Percentiles rank a stretch among this genome's conserved stretches.
phyloP scores from a whole-genome alignment of 2,113 vertebrate genomes.

The Labrus mixtus region DNA sequence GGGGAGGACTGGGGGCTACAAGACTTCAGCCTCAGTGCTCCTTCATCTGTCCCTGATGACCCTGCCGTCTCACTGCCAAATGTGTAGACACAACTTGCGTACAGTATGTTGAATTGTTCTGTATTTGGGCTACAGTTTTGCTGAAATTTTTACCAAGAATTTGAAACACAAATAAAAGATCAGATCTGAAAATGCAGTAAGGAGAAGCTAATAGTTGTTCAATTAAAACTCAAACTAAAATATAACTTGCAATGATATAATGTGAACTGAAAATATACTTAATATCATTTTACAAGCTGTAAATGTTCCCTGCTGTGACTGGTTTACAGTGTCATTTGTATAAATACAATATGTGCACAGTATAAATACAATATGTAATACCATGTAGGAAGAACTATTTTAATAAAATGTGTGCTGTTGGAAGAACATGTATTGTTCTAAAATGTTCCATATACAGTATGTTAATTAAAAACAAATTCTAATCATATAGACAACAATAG shows the following conservation, averaged over 20 bases:
- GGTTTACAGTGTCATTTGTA: background rate
- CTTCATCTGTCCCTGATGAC: constrained; percentile 54
- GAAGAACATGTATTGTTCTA: background rate
- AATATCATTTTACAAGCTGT: background rate
- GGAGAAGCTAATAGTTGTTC: background rate
- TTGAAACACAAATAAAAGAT: background rate
- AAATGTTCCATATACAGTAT: constrained; percentile 1
- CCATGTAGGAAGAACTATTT: background rate
- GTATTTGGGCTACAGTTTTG: too few species aligned
- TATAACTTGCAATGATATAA: background rate
- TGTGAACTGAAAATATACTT: background rate
- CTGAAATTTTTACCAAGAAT: background rate
- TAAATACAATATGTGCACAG: background rate
- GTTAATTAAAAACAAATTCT: background rate
- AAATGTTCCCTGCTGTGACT: background rate
- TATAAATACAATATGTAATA: too few species aligned
- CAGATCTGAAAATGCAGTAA: background rate
- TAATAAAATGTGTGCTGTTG: background rate
- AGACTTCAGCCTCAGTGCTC: constrained; percentile 63
- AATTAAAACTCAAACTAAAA: background rate
- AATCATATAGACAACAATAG: background rate
- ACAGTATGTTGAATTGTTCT: background rate
- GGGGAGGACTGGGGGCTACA: constrained; percentile 66
- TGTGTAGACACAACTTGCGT: constrained; percentile 19
- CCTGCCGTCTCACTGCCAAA: constrained; percentile 18